Conservation (phyloP, 2,113 vertebrate genomes). For the Eptatretus burgeri region DNA sequence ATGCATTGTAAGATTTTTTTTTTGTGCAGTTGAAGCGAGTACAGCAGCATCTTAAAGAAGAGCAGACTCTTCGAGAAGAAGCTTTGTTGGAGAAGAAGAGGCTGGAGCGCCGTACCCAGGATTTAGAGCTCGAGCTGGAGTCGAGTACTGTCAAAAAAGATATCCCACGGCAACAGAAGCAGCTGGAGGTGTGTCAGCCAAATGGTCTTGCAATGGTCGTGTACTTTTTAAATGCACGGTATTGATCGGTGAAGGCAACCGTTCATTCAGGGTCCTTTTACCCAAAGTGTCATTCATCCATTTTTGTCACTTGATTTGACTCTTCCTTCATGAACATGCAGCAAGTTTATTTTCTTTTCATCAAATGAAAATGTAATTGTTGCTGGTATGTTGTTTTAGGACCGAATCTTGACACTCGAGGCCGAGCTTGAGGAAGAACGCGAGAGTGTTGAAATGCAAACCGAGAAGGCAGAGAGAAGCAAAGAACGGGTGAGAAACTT, state of each 20-base stretch:
- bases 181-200: not conserved
- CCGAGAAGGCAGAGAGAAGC: not conserved
- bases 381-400: not conserved
- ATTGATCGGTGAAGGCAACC: too few relatives aligned
- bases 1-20: too few relatives aligned
- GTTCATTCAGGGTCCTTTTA: too few relatives aligned
- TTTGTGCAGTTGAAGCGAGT: not conserved
- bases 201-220: too few relatives aligned
- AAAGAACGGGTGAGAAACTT: not conserved
- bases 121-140: not conserved
- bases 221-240: too few relatives aligned
- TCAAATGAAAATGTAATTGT: too few relatives aligned
- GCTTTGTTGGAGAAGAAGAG: not conserved
- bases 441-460: not conserved
- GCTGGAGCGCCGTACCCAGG: constrained; percentile 2
- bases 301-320: too few relatives aligned
- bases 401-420: not conserved
- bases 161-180: not conserved
- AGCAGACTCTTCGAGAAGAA: not conserved
- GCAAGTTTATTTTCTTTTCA: too few relatives aligned
- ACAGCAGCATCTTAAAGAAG: not conserved
- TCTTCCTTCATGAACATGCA: too few relatives aligned
- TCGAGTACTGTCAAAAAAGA: constrained; percentile 1
- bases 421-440: constrained; percentile 2
- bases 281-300: too few relatives aligned